Conservation (phyloP, 2,888 invertebrate genomes). For the Ennomos fuscantarius region DNA sequence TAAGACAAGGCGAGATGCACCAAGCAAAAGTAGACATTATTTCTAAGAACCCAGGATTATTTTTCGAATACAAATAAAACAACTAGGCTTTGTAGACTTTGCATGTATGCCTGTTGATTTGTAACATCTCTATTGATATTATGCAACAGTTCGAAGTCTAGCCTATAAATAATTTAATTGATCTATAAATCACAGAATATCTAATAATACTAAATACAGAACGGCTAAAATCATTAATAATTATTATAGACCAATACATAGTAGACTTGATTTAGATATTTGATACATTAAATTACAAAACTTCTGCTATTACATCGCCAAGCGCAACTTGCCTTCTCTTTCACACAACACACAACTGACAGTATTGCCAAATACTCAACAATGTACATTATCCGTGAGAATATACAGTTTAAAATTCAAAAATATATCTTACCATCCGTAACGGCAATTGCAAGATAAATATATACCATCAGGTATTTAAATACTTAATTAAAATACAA, state of each 20-base stretch:
- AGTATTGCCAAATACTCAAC: slow-evolving; percentile 22
- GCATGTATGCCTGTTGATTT: no score
- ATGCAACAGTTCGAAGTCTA: no score
- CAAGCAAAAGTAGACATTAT: neutral
- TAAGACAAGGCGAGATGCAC: slow-evolving; percentile 1
- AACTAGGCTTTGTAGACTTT: no score
- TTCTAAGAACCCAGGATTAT: neutral
- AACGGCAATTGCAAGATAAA: slow-evolving; percentile 14
- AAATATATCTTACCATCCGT: slow-evolving; percentile 8
- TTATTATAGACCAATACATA: no score
- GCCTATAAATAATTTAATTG: no score
- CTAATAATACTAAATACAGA: no score
- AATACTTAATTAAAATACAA: slow-evolving; percentile 42
- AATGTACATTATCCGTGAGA: slow-evolving; percentile 7
- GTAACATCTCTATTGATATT: no score
- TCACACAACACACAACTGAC: slow-evolving; percentile 14
- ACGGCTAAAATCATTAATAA: no score
- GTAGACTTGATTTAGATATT: no score
- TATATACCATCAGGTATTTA: slow-evolving; percentile 14
- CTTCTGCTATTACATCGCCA: neutral
- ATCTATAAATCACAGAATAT: neutral
- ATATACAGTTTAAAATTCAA: slow-evolving; percentile 18
- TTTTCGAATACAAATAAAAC: no score
- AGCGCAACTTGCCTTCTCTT: slow-evolving; percentile 2
- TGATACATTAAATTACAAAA: no score